Evolutionary conservation across 2,113 vertebrate genomes (phyloP).

Genomic region (Erpornis zantholeuca): DNA sequence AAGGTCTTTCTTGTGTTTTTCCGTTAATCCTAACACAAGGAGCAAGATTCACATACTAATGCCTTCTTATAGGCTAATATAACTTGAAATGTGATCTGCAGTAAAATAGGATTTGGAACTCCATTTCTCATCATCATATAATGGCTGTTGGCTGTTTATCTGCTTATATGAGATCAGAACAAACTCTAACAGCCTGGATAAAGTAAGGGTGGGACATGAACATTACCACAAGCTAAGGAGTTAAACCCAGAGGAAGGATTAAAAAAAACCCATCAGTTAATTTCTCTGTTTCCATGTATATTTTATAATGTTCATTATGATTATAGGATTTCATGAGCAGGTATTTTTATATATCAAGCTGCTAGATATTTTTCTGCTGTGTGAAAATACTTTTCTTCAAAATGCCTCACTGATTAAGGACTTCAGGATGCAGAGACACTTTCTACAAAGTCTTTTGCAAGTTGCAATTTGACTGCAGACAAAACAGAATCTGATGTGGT

Average conservation of each 20-base stretch:
- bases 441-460: not conserved
- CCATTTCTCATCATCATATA: not conserved
- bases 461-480: not conserved
- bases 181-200: not conserved
- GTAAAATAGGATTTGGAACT: constrained; percentile 6
- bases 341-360: not conserved
- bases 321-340: not conserved
- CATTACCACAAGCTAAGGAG: not conserved
- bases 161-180: not conserved
- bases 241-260: not conserved
- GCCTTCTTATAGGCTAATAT: not conserved
- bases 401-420: not conserved
- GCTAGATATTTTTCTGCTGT: not conserved
- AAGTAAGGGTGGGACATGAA: not conserved
- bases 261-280: not conserved
- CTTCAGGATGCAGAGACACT: not conserved
- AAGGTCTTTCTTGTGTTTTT: not conserved
- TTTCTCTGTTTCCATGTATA: not conserved
- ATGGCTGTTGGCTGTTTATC: not conserved
- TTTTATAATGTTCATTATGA: not conserved
- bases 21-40: not conserved
- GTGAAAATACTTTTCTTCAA: not conserved
- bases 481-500: not conserved
- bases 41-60: not conserved
- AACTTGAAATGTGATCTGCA: constrained; percentile 11